Evolutionary conservation across 2,113 vertebrate species (phyloP).

Genomic region (Oncorhynchus clarkii): DNA sequence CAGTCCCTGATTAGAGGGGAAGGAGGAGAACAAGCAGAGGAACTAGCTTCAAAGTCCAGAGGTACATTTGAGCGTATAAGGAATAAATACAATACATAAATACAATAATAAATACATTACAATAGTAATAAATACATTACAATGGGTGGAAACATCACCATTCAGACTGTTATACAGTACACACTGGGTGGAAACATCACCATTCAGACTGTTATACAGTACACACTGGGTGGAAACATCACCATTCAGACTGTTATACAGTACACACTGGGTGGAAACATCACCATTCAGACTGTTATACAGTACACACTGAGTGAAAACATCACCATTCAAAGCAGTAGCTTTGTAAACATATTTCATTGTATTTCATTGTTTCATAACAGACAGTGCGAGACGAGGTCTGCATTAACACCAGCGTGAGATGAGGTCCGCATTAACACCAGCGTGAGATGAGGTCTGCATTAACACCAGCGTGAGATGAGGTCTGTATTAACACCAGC

Average conservation of each 20-base stretch:
- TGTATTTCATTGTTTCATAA: conserved; percentile 12
- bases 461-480: background rate
- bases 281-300: background rate
- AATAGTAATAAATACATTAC: background rate
- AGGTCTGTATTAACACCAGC: no score
- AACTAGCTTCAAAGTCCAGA: no score
- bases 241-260: no score
- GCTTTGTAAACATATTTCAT: conserved; percentile 4
- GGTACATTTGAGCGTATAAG: no score
- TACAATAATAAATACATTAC: no score
- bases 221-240: background rate
- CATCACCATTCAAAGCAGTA: background rate
- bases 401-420: conserved; percentile 10
- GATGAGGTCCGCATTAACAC: background rate
- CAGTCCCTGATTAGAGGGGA: no score
- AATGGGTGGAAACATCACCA: background rate
- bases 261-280: no score
- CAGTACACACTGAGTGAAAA: background rate
- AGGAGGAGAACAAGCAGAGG: no score
- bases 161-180: no score
- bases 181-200: background rate
- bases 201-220: no score
- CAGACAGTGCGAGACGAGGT: background rate
- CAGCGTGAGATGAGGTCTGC: background rate
- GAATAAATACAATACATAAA: background rate